A percentile compares a stretch with the other conserved stretches of the same genome.
Conservation (phyloP, 2,888 invertebrate species). For the Hylaea fasciaria region DNA sequence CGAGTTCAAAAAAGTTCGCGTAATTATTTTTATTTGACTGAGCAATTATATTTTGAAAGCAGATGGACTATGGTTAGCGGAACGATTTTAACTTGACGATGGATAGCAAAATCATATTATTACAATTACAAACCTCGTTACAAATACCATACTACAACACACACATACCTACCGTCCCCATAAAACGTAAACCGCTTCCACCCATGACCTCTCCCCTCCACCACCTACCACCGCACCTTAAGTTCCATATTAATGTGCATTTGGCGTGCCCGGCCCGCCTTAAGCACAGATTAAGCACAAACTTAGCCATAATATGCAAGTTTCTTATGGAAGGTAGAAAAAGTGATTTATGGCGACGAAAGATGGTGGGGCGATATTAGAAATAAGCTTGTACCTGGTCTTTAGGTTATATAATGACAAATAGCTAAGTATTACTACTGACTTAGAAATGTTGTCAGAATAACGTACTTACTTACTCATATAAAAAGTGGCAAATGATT, state of each 20-base stretch:
- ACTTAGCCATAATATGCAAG: slow-evolving; percentile 59
- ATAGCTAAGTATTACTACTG: slow-evolving; percentile 3
- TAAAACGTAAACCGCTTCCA: slow-evolving; percentile 19
- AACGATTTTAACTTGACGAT: too few relatives aligned
- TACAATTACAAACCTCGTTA: too few relatives aligned
- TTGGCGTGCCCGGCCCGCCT: slow-evolving; percentile 73
- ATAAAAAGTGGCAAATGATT: too few relatives aligned
- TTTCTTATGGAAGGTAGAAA: slow-evolving; percentile 50
- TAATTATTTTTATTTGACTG: too few relatives aligned
- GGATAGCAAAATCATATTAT: too few relatives aligned
- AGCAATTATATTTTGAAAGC: too few relatives aligned
- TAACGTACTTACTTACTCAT: not conserved
- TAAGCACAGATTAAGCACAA: slow-evolving; percentile 73
- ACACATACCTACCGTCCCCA: not conserved
- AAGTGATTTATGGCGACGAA: slow-evolving; percentile 52
- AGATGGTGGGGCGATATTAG: slow-evolving; percentile 51
- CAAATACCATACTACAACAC: not conserved
- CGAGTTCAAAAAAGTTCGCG: too few relatives aligned
- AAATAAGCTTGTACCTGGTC: slow-evolving; percentile 21
- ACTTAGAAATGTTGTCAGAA: not conserved
- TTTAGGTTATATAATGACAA: slow-evolving; percentile 16
- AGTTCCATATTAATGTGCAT: slow-evolving; percentile 78
- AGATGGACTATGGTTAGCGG: too few relatives aligned
- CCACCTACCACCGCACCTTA: slow-evolving; percentile 37
- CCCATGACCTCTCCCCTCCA: slow-evolving; percentile 24